A percentile compares a stretch with the other conserved stretches of the same genome.
phyloP scores from a whole-genome alignment of 2,113 vertebrate species.

The Apodemus speciosus region DNA sequence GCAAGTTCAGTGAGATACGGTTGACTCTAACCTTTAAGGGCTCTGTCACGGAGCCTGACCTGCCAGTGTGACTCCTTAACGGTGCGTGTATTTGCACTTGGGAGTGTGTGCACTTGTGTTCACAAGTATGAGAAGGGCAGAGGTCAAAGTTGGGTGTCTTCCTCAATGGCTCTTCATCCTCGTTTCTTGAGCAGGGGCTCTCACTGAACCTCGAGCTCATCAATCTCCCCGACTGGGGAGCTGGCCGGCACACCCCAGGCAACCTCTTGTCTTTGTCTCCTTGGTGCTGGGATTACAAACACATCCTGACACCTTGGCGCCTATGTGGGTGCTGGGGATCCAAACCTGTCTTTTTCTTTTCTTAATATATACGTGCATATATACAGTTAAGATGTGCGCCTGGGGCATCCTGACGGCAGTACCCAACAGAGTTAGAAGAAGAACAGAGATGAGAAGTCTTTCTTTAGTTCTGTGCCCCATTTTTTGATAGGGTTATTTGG shows the following conservation, averaged over 20 bases:
- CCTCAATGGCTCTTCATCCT: neutral
- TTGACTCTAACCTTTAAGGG: neutral
- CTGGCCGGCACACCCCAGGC: no score
- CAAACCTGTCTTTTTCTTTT: neutral
- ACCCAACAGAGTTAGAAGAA: slow-evolving; percentile 69
- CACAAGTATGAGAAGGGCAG: neutral
- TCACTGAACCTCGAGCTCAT: no score
- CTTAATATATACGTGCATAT: neutral
- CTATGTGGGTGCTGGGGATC: neutral
- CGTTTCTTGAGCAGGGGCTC: neutral
- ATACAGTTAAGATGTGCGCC: slow-evolving; percentile 65
- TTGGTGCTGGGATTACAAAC: no score
- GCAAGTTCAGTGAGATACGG: neutral
- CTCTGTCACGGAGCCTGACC: neutral
- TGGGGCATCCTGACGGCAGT: slow-evolving; percentile 74
- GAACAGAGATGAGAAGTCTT: no score
- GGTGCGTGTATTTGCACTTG: neutral
- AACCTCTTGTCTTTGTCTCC: neutral
- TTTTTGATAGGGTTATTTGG: no score
- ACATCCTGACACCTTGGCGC: neutral
- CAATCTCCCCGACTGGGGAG: neutral
- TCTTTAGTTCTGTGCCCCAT: no score
- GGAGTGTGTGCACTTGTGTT: neutral
- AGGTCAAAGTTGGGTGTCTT: neutral
- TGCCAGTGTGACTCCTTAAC: neutral